phyloP scores from a whole-genome alignment of 2,113 vertebrate genomes.

The Cathartes aura region DNA sequence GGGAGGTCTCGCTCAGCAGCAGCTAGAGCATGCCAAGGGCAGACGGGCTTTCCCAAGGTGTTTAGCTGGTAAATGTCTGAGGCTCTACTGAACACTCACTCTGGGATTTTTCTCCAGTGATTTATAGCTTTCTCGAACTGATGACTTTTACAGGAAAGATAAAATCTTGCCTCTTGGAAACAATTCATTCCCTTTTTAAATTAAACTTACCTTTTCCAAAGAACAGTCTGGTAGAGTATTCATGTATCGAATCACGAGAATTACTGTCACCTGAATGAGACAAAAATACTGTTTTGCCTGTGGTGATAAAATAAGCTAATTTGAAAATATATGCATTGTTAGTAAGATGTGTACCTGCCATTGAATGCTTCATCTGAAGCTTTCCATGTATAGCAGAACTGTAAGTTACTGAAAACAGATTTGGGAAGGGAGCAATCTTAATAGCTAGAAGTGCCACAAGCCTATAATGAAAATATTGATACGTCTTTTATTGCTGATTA shows the following conservation, averaged over 20 bases:
- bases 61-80: background rate
- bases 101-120: background rate
- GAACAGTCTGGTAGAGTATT: background rate
- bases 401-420: background rate
- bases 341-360: background rate
- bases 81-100: background rate
- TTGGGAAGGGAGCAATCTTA: background rate
- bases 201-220: background rate
- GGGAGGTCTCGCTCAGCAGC: background rate
- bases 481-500: background rate
- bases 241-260: background rate
- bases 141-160: constrained; percentile 33
- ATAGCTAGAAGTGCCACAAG: background rate
- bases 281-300: background rate
- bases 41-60: background rate
- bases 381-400: background rate
- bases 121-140: background rate
- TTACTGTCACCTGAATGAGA: background rate
- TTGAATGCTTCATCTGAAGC: background rate
- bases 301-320: background rate
- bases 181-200: background rate
- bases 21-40: background rate
- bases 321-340: background rate
- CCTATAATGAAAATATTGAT: background rate
- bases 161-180: constrained; percentile 25